Conservation (phyloP, 2,888 invertebrate genomes). For the Nemotelus pantherinus region DNA sequence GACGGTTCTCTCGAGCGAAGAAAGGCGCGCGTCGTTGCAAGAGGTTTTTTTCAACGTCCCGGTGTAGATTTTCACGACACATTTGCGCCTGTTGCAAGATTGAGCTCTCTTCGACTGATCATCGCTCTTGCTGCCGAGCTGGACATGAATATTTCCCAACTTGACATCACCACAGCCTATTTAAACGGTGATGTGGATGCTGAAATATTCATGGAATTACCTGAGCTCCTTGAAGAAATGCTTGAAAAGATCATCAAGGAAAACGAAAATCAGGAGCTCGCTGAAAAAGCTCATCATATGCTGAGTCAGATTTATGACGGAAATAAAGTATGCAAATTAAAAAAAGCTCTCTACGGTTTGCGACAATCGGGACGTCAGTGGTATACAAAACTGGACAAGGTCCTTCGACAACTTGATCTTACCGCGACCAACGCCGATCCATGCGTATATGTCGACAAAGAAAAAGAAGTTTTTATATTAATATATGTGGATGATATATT, state of each 20-base stretch:
- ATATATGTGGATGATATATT: background rate
- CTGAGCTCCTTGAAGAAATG: background rate
- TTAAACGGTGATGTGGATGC: conserved; percentile 51
- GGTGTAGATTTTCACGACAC: conserved; percentile 56
- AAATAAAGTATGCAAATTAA: conserved; percentile 8
- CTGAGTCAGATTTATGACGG: background rate
- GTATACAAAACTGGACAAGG: conserved; percentile 51
- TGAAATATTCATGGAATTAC: conserved; percentile 50
- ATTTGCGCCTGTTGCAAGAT: conserved; percentile 55
- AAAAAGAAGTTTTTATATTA: background rate
- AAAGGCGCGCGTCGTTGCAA: conserved; percentile 57
- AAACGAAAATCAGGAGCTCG: background rate
- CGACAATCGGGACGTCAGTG: conserved; percentile 52
- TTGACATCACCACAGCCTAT: conserved; percentile 52
- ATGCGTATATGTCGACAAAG: conserved; percentile 48
- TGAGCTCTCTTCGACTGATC: conserved; percentile 51
- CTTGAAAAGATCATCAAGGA: background rate
- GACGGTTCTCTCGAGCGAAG: conserved; percentile 52
- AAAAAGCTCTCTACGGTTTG: conserved; percentile 52
- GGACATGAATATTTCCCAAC: conserved; percentile 50
- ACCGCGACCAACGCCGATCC: conserved; percentile 49
- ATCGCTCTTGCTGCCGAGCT: conserved; percentile 51
- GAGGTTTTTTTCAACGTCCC: conserved; percentile 56
- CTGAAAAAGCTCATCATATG: conserved; percentile 4
- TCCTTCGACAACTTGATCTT: conserved; percentile 50